Evolutionary conservation across 2,113 vertebrate genomes (phyloP).

Genomic region (Alligator sinensis): DNA sequence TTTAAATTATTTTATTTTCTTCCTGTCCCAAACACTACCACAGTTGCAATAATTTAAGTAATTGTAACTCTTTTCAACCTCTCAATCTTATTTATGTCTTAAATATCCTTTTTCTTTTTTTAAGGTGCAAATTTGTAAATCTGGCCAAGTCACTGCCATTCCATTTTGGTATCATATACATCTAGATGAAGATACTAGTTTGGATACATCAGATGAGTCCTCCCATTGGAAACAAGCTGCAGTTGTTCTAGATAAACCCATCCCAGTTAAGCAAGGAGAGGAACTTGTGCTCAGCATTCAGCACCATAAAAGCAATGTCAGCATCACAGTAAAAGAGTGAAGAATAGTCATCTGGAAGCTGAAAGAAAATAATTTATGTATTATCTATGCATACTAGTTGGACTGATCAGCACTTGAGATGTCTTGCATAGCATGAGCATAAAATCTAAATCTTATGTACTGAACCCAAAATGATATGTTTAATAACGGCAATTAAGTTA

Average conservation of each 20-base stretch:
- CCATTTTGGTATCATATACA: constrained; percentile 96
- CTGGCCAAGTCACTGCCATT: constrained; percentile 90
- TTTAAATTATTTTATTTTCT: neutral
- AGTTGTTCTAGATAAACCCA: constrained; percentile 88
- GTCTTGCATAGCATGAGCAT: constrained; percentile 5
- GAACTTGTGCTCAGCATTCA: constrained; percentile 85
- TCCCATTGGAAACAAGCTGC: constrained; percentile 99
- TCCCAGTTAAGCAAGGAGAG: constrained; percentile 85
- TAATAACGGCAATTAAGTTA: neutral
- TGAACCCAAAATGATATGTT: neutral
- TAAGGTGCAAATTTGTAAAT: constrained; percentile 84
- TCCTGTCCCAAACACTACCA: neutral
- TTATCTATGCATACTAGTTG: neutral
- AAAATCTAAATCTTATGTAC: constrained; percentile 32
- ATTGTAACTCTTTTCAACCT: too few species aligned
- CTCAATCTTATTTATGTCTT: neutral
- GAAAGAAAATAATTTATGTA: neutral
- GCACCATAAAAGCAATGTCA: constrained; percentile 93
- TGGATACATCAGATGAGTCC: constrained; percentile 87
- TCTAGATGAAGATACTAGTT: constrained; percentile 85
- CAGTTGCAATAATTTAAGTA: neutral
- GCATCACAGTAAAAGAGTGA: constrained; percentile 83
- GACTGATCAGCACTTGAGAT: neutral
- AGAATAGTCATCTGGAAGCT: neutral
- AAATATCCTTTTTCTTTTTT: neutral